Percentiles rank a stretch among this genome's conserved stretches.
Evolutionary conservation across 2,888 invertebrate species (phyloP).

Genomic region (Poecilobothrus nobilitatus): DNA sequence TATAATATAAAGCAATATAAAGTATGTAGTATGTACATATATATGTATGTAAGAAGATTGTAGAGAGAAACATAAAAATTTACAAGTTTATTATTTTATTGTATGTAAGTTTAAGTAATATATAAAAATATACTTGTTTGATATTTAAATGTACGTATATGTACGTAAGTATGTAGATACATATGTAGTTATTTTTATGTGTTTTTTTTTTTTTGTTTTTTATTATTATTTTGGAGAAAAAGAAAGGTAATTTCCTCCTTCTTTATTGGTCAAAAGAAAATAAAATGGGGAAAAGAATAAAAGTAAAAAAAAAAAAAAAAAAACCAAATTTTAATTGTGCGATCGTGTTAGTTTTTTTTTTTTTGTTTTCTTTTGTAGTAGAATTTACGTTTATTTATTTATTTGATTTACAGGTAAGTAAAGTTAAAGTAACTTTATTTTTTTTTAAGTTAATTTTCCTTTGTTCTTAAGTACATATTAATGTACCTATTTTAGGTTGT

Average conservation of each 20-base stretch:
- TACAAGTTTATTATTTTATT: too few species aligned
- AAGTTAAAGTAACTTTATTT: too few species aligned
- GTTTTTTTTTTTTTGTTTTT: neutral
- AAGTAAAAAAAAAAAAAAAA: neutral
- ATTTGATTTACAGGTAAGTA: too few species aligned
- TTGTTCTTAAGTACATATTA: too few species aligned
- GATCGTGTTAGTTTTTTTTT: neutral
- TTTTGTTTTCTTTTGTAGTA: neutral
- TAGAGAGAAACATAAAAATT: neutral
- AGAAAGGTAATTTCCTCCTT: conserved; percentile 6
- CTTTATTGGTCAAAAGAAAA: conserved; percentile 4
- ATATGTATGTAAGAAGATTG: neutral
- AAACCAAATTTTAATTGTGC: neutral
- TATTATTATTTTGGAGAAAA: neutral
- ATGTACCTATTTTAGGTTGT: too few species aligned
- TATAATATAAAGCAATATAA: too few species aligned
- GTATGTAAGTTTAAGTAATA: too few species aligned
- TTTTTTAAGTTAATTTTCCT: too few species aligned
- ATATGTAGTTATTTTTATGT: neutral
- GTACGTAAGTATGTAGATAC: neutral
- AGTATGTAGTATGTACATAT: too few species aligned
- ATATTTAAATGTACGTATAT: neutral
- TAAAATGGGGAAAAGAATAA: neutral
- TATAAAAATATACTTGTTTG: too few species aligned
- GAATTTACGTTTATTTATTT: neutral